Evolutionary conservation across 2,113 vertebrate genomes (phyloP), one percentile per base, ranked within the genome.

Genomic region (Rhinoptilus africanus): DNA sequence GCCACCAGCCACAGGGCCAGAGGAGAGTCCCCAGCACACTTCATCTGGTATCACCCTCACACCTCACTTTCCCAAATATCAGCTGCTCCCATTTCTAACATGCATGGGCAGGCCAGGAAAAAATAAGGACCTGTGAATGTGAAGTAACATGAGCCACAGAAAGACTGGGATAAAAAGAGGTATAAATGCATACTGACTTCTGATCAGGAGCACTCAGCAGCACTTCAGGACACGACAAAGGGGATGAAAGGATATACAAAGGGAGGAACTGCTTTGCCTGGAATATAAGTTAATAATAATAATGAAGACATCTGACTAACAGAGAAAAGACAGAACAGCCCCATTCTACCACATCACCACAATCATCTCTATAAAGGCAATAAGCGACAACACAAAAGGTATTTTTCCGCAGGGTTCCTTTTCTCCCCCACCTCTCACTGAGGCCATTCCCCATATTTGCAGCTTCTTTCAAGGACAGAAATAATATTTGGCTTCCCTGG

Each of bases 401-500:
- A 18, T 76, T 90, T 92, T 95, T 92, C 50, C 50, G 35, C 78
- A 66, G 71, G 60, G 41, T 73, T 13, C 30, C 34, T 60, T 81
- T 93, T 93, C 87, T 90, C 34, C n/a, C 51, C 43, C 39, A 79
- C 72, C 51, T 85, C 83, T 92, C 62, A 73, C 56, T 51, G 39
- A 92, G 67, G 88, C 82, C 39, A 26, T 90, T 93, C 74, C 89
- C 85, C 53, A 73, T 90, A 92, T 93, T 93, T 93, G 78, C 93
- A 96, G 89, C 90, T 93, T 92, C 96, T 97, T 96, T 97, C 92
- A 96, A 92, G 85, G 89, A 60, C 75, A 93, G 94, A 97, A 97
- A 97, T 96, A 97, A 97, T 97, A 96, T 97, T 97, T 96, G 82
- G 78, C 92, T 86, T 96, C 97, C 95, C 74, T 95, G 94, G 94